phyloP scores from a whole-genome alignment of 2,888 invertebrate genomes.

The Microctonus aethiopoides region DNA sequence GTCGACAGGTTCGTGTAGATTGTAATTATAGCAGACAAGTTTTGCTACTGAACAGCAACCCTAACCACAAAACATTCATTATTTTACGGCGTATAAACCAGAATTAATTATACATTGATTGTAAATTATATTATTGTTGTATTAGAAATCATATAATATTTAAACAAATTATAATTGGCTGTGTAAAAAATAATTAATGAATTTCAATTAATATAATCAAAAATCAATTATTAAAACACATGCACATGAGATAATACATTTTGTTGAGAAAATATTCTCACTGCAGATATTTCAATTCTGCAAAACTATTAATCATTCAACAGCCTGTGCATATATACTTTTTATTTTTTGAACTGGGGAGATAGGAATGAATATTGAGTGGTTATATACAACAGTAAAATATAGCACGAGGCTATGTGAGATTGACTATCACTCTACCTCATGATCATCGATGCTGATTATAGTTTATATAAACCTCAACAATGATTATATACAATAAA shows the following conservation, averaged over 20 bases:
- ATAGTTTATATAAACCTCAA: not conserved
- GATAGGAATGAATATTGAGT: not conserved
- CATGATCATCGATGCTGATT: conserved; percentile 15
- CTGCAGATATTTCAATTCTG: conserved; percentile 36
- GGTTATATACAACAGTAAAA: conserved; percentile 18
- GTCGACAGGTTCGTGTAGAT: conserved; percentile 8
- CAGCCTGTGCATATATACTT: conserved; percentile 10
- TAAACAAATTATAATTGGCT: too few species aligned
- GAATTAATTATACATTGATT: not conserved
- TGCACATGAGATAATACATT: not conserved
- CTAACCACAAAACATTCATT: not conserved
- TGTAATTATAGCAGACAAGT: conserved; percentile 27
- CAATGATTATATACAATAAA: conserved; percentile 3
- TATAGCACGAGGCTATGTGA: conserved; percentile 17
- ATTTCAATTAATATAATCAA: not conserved
- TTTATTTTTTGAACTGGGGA: conserved; percentile 1
- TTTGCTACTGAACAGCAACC: conserved; percentile 21
- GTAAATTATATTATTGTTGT: not conserved
- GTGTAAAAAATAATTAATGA: too few species aligned
- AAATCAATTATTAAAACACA: not conserved
- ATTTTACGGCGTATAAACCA: not conserved
- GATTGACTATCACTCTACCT: not conserved
- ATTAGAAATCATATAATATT: too few species aligned
- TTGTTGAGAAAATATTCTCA: not conserved
- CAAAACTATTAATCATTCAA: conserved; percentile 36